These are phyloP conservation scores for Dipodomys ordii DNA, from an alignment of 2,113 vertebrate species.

Conservation along the genomic window DNA sequence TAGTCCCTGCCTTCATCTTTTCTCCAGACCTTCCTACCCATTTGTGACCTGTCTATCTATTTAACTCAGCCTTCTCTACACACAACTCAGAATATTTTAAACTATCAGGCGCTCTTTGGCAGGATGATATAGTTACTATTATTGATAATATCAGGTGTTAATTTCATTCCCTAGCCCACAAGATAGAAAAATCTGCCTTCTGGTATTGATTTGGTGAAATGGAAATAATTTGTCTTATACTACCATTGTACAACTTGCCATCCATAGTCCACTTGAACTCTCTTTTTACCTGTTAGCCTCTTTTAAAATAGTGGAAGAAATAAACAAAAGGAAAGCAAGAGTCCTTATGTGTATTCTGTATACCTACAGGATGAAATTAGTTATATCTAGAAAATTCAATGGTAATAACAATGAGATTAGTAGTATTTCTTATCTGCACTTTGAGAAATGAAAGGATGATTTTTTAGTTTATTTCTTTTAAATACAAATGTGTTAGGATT, in stretches of 20 bases:
- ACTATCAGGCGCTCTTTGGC: neutral
- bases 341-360: neutral
- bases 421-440: neutral
- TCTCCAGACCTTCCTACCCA: neutral
- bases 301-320: constrained; percentile 28
- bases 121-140: neutral
- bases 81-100: constrained; percentile 20
- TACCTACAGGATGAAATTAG: neutral
- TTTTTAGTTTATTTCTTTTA: constrained; percentile 30
- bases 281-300: neutral
- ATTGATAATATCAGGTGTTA: neutral
- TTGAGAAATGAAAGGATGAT: neutral
- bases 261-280: neutral
- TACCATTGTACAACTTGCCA: neutral
- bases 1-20: neutral
- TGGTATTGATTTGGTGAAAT: constrained; percentile 11
- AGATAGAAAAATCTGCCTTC: neutral
- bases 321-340: neutral
- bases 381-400: constrained; percentile 23
- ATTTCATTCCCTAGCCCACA: neutral
- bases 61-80: neutral
- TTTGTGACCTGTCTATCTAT: neutral
- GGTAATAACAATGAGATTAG: neutral
- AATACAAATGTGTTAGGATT: neutral
- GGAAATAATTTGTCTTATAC: neutral